phyloP scores from a whole-genome alignment of 2,888 invertebrate genomes.

The Cynaeus angustus region DNA sequence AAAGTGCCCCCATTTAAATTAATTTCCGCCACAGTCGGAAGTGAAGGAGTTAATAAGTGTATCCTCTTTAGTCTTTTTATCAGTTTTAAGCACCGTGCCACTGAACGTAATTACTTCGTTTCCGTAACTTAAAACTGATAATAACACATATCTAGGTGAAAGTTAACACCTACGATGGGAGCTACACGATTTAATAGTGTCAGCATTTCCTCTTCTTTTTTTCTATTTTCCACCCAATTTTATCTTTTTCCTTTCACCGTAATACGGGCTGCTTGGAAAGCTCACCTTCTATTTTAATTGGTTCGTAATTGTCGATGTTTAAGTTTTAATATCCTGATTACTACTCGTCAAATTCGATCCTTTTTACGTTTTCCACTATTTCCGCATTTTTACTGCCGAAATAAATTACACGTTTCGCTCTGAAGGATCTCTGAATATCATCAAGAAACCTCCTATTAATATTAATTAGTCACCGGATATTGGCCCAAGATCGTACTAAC shows the following conservation, averaged over 20 bases:
- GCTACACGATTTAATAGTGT: neutral
- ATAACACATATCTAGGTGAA: neutral
- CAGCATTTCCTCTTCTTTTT: neutral
- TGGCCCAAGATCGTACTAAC: neutral
- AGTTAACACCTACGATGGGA: neutral
- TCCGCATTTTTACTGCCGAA: too few relatives aligned
- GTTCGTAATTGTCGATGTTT: too few relatives aligned
- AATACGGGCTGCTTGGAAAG: too few relatives aligned
- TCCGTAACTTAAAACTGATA: neutral
- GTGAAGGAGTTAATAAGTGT: neutral
- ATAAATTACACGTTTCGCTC: too few relatives aligned
- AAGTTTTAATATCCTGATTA: too few relatives aligned
- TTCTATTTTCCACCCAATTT: neutral
- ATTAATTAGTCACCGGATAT: constrained; percentile 1
- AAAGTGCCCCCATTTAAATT: constrained; percentile 5
- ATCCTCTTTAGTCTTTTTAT: too few relatives aligned
- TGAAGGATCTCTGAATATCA: too few relatives aligned
- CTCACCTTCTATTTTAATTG: too few relatives aligned
- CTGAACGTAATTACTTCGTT: too few relatives aligned
- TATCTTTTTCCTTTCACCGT: neutral
- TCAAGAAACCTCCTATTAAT: neutral
- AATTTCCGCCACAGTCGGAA: neutral
- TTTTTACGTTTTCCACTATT: too few relatives aligned
- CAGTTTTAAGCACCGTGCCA: too few relatives aligned
- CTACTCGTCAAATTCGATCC: too few relatives aligned